Evolutionary conservation across 2,113 vertebrate species (phyloP).

Genomic region (Solea solea): DNA sequence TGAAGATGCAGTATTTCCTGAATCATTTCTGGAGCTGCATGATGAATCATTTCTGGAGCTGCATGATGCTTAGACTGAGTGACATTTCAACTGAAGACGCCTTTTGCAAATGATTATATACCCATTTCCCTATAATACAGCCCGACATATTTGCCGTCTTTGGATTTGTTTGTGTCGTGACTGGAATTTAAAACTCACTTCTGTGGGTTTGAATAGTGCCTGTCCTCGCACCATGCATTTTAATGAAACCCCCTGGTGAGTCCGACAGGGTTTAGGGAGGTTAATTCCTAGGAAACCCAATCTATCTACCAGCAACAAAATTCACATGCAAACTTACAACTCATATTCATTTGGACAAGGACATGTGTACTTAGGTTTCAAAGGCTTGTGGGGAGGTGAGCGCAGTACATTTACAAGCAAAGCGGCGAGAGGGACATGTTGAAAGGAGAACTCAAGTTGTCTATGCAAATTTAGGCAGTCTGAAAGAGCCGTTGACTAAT

Average conservation of each 20-base stretch:
- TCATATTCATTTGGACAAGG: conserved; percentile 38
- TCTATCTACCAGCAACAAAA: conserved; percentile 26
- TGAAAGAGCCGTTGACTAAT: conserved; percentile 59
- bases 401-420: conserved; percentile 46
- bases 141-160: conserved; percentile 35
- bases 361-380: conserved; percentile 21
- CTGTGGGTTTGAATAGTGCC: conserved; percentile 18
- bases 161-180: conserved; percentile 48
- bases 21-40: background rate
- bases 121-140: conserved; percentile 19
- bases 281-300: conserved; percentile 41
- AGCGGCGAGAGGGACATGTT: conserved; percentile 13
- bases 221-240: conserved; percentile 34
- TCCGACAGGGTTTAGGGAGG: conserved; percentile 38
- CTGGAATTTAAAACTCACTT: conserved; percentile 36
- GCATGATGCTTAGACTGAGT: conserved; percentile 10
- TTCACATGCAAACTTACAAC: conserved; percentile 33
- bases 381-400: conserved; percentile 45
- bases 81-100: conserved; percentile 15
- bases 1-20: background rate
- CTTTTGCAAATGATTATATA: conserved; percentile 1
- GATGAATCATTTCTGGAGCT: background rate
- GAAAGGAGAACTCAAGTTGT: conserved; percentile 51
- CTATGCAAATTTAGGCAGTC: conserved; percentile 57
- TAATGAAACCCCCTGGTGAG: conserved; percentile 34